Evolutionary conservation across 2,888 invertebrate species (phyloP), one percentile per base, ranked within the genome.

Genomic region (Gymnoscelis rufifasciata): DNA sequence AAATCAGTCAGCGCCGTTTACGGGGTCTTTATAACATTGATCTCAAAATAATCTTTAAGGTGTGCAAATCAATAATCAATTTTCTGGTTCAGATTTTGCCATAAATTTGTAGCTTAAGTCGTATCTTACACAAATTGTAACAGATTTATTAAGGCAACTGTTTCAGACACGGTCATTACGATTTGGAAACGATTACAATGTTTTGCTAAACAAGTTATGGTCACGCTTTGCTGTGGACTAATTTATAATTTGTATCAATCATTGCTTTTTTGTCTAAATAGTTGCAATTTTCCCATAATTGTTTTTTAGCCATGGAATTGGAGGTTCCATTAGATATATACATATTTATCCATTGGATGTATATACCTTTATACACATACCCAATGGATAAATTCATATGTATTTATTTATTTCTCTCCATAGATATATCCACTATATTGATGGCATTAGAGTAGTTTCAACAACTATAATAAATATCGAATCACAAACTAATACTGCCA

Each of bases 51-150:
- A n/a, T n/a, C n/a, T n/a, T n/a, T n/a, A n/a, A n/a, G n/a, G n/a
- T n/a, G 15, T 19, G 10, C 7, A 15, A 35, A 35, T 11, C 7
- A 10, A 23, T 35, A 60, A 66, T 54, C 54, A 57, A 66, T 68
- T 66, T 64, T 57, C 63, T 60, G 59, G 64, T 62, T 57, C 62
- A 60, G 59, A 63, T 62, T 66, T 62, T 62, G 56, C 53, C 62
- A 64, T 49, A 36, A 5, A 37, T 14, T 30, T 35, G 47, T 57
- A 61, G 60, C 47, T 53, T 51, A 49, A 62, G 59, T 42, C 23
- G 28, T 36, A 46, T 45, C 57, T 64, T 62, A 62, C 66, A 57
- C 56, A 59, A 59, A 68, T 61, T 64, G 60, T 62, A 64, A 63
- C 56, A 36, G 51, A 42, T 61, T 61, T 59, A 62, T 56, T 52